Percentiles rank a stretch among this genome's conserved stretches.
Evolutionary conservation across 2,888 invertebrate species (phyloP).

Genomic region (Lycia hirtaria): DNA sequence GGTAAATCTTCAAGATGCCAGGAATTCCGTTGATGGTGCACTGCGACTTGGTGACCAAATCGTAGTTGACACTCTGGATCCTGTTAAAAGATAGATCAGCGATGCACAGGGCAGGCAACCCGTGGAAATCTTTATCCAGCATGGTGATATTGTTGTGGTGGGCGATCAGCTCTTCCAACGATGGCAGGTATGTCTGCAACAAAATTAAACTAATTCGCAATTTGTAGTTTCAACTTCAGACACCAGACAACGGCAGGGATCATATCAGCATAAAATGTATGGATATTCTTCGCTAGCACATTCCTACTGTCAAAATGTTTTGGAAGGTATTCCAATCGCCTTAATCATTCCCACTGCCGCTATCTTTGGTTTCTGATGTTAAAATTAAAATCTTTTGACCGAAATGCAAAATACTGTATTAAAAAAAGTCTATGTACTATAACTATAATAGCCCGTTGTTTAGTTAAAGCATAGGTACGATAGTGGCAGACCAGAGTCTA

Average conservation of each 20-base stretch:
- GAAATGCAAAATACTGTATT: too few relatives aligned
- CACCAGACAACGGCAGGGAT: too few relatives aligned
- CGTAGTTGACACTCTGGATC: slow-evolving; percentile 89
- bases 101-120: slow-evolving; percentile 91
- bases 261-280: too few relatives aligned
- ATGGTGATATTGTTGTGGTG: slow-evolving; percentile 91
- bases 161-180: slow-evolving; percentile 90
- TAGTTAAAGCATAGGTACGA: too few relatives aligned
- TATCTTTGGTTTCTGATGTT: not conserved
- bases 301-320: too few relatives aligned
- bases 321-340: too few relatives aligned
- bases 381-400: too few relatives aligned
- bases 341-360: not conserved
- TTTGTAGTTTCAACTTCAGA: not conserved
- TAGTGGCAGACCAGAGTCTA: too few relatives aligned
- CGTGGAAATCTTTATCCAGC: slow-evolving; percentile 93
- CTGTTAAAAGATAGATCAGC: slow-evolving; percentile 92
- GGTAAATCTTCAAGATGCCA: slow-evolving; percentile 90
- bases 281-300: too few relatives aligned
- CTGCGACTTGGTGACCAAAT: slow-evolving; percentile 91
- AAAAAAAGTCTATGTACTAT: too few relatives aligned
- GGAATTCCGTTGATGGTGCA: slow-evolving; percentile 93
- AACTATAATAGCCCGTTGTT: too few relatives aligned
- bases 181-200: slow-evolving; percentile 91
- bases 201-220: too few relatives aligned